phyloP scores from a whole-genome alignment of 2,888 invertebrate genomes.

The Dasypogon diadema region DNA sequence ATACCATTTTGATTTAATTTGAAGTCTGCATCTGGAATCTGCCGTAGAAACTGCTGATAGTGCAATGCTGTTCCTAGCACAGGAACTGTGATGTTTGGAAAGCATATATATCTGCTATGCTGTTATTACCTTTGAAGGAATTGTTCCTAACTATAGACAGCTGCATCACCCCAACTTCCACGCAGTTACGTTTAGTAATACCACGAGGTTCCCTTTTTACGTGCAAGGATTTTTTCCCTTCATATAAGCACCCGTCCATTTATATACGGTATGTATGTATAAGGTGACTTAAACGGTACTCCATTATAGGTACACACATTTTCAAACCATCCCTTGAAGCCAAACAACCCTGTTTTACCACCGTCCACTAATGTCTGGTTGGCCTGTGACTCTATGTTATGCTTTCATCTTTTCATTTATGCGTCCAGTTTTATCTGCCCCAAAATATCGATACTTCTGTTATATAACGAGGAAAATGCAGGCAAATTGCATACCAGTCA shows the following conservation, averaged over 20 bases:
- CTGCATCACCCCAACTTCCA: background rate
- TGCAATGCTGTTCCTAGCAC: too few relatives aligned
- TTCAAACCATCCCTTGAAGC: background rate
- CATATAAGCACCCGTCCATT: background rate
- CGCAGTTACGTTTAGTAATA: background rate
- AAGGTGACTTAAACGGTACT: background rate
- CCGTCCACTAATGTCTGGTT: slow-evolving; percentile 18
- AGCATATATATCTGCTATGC: too few relatives aligned
- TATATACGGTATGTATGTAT: background rate
- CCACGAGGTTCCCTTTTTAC: background rate
- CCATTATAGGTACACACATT: slow-evolving; percentile 11
- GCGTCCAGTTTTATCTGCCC: slow-evolving; percentile 8
- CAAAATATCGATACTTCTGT: background rate
- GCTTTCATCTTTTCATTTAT: background rate
- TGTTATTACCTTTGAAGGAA: background rate
- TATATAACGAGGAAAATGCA: slow-evolving; percentile 32
- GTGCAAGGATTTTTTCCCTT: background rate
- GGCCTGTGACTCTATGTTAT: slow-evolving; percentile 7
- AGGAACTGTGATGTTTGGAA: too few relatives aligned
- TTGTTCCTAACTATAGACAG: background rate
- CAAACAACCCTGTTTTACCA: background rate
- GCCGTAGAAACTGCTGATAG: too few relatives aligned
- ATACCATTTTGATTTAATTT: too few relatives aligned
- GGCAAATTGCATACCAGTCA: slow-evolving; percentile 36
- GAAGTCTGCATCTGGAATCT: too few relatives aligned